A percentile compares a stretch with the other conserved stretches of the same genome.
Conservation (phyloP, 2,888 invertebrate species). For the Drosophila infuscata region DNA sequence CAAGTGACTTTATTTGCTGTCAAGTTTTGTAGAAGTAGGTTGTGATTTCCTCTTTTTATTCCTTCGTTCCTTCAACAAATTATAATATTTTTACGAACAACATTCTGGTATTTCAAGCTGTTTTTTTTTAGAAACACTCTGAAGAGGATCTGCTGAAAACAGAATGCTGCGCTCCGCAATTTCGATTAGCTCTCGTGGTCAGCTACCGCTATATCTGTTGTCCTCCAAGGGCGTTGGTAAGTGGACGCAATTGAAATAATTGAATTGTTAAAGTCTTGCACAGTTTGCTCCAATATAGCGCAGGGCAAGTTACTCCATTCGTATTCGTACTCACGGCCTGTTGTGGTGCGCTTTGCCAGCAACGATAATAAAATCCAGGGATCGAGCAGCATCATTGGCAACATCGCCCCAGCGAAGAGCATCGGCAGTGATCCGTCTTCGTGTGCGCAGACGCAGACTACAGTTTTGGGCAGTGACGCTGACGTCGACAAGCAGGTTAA, state of each 20-base stretch:
- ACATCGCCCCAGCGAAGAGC: conserved; percentile 4
- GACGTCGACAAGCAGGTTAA: conserved; percentile 3
- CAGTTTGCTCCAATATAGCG: neutral
- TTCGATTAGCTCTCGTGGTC: conserved; percentile 27
- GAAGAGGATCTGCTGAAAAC: conserved; percentile 6
- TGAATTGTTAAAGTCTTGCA: neutral
- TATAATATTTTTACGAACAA: conserved; percentile 17
- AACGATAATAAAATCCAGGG: conserved; percentile 32
- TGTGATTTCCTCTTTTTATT: neutral
- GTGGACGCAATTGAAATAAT: conserved; percentile 2
- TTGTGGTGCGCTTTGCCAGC: conserved; percentile 39
- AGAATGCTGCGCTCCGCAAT: conserved; percentile 40
- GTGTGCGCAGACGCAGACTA: conserved; percentile 19
- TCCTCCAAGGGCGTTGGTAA: conserved; percentile 29
- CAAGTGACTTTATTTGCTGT: conserved; percentile 33
- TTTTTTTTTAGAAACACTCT: conserved; percentile 23
- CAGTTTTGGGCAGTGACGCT: conserved; percentile 10
- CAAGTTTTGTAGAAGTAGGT: conserved; percentile 37
- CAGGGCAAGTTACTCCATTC: conserved; percentile 12
- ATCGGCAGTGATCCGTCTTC: conserved; percentile 8
- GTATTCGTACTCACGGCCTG: neutral
- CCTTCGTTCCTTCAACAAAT: neutral
- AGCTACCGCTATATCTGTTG: conserved; percentile 7
- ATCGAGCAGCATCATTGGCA: conserved; percentile 31
- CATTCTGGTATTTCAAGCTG: conserved; percentile 29